Base-by-base conservation (phyloP, 92 coral and sea anemone species). In the Zoanthus sociatus region DNA sequence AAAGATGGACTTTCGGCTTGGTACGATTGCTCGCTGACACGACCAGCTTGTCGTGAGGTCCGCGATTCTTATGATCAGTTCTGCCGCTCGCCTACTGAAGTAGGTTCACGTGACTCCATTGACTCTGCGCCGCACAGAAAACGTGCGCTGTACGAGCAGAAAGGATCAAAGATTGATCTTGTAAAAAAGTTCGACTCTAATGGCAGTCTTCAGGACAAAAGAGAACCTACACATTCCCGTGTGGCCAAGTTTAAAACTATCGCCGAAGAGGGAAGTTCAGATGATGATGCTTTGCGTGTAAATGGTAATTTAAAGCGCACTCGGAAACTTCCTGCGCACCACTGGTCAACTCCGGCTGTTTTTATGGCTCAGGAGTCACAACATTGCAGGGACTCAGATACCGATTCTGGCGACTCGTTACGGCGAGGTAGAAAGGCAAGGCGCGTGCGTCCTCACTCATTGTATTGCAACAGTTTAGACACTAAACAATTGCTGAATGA, bases 21-120 rank as follows among this genome's bases (percentile, higher is more conserved):
- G 98, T 95, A 93, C 77, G 95, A 95, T 73, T 95, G 98, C n/a
- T 89, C 98, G 0, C 90, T 95, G 16, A 55, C 92, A 1, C 78
- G 92, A 68, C 98, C 99, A n/a, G 99, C 98, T 2, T 90, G 95
- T 56, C 96, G 93, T 60, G 99, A 97, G 92, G 94, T 97, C 86
- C 98, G 99, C 60, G 99, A 97, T 88, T 97, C 99, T 7, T 97
- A 91, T 63, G 99, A 97, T 71, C 99, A 97, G 87, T 97, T 97
- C 83, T 95, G 98, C 78, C 86, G 89, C 46, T 83, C 90, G 0
- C 91, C 93, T 5, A 92, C 88, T 79, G 99, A 95, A 3, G 73
- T 89, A 18, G 98, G 98, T 15, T 97, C 99, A 46, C 97, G 94
- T 90, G 99, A 97, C 71, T 95, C 98, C 6, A 90, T 97, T n/a